These are phyloP conservation scores for Brachyrhaphis roseni DNA, from an alignment of 2,797 vertebrate species.

Conservation along the genomic window DNA sequence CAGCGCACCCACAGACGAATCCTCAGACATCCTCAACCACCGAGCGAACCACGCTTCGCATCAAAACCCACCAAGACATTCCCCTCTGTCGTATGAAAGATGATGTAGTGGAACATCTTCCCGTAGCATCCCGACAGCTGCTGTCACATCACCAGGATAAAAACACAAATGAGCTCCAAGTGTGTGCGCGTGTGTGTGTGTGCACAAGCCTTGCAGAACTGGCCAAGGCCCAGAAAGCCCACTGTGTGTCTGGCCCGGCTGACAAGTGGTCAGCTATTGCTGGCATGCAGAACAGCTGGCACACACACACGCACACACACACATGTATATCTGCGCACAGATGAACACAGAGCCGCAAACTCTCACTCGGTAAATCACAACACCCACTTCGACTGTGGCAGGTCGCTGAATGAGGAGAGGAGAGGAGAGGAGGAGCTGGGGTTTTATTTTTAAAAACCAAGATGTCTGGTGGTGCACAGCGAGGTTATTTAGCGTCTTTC, in stretches of 20 bases:
- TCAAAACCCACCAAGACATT: slow-evolving; percentile 42
- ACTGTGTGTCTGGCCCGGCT: slow-evolving; percentile 55
- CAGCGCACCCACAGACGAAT: slow-evolving; percentile 11
- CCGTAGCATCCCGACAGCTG: slow-evolving; percentile 35
- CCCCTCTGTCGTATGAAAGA: slow-evolving; percentile 33
- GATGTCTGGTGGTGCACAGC: slow-evolving; percentile 39
- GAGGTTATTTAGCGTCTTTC: slow-evolving; percentile 47
- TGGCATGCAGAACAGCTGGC: slow-evolving; percentile 69
- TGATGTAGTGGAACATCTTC: slow-evolving; percentile 61
- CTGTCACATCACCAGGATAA: slow-evolving; percentile 57
- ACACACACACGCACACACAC: slow-evolving; percentile 29
- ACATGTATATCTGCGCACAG: slow-evolving; percentile 11
- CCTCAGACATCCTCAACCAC: slow-evolving; percentile 44
- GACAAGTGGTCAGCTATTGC: slow-evolving; percentile 71
- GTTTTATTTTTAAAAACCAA: slow-evolving; percentile 41
- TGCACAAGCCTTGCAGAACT: not conserved
- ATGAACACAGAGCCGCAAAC: slow-evolving; percentile 46
- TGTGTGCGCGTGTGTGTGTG: slow-evolving; percentile 30
- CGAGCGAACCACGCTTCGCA: slow-evolving; percentile 61
- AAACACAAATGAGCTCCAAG: slow-evolving; percentile 43
- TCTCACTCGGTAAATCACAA: slow-evolving; percentile 56
- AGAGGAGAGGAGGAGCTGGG: slow-evolving; percentile 9
- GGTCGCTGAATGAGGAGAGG: slow-evolving; percentile 17
- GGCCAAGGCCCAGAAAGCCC: slow-evolving; percentile 42
- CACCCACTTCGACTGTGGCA: slow-evolving; percentile 48